Percentiles rank a stretch among this genome's conserved stretches.
Conservation (phyloP, 30 jellyfish, hydroid and myxozoan species). For the Chrysaora quinquecirrha region DNA sequence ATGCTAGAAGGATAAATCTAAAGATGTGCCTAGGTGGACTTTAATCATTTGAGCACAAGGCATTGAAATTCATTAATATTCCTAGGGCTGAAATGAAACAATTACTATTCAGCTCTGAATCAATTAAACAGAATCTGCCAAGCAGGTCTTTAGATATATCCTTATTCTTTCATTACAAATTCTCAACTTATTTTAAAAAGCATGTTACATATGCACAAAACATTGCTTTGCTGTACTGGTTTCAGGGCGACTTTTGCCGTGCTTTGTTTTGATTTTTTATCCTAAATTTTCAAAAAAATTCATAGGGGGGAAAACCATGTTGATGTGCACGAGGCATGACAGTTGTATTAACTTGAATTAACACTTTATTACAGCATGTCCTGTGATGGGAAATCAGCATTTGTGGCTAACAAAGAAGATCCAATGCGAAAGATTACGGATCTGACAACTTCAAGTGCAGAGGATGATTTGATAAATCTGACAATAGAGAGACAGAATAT, state of each 20-base stretch:
- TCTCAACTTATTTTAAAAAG: neutral
- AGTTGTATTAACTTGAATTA: neutral
- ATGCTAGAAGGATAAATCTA: too few species aligned
- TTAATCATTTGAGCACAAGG: too few species aligned
- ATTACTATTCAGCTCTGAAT: too few species aligned
- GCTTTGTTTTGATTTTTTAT: neutral
- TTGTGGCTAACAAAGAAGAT: neutral
- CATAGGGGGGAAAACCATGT: neutral
- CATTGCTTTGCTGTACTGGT: neutral
- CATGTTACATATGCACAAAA: too few species aligned
- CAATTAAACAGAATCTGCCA: too few species aligned
- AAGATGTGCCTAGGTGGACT: too few species aligned
- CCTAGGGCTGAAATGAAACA: too few species aligned
- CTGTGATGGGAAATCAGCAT: neutral
- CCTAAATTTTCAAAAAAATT: too few species aligned
- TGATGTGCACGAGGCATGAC: neutral
- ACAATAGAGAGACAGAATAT: conserved; percentile 16
- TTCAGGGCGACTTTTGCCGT: too few species aligned
- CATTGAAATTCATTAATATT: too few species aligned
- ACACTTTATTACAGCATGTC: neutral
- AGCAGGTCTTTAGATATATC: neutral
- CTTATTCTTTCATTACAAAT: neutral
- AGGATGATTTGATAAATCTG: conserved; percentile 18
- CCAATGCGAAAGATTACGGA: too few species aligned
- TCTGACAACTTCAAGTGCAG: too few species aligned